A percentile compares a stretch with the other conserved stretches of the same genome.
Conservation (phyloP, 2,888 invertebrate species). For the Nymphalis polychloros region DNA sequence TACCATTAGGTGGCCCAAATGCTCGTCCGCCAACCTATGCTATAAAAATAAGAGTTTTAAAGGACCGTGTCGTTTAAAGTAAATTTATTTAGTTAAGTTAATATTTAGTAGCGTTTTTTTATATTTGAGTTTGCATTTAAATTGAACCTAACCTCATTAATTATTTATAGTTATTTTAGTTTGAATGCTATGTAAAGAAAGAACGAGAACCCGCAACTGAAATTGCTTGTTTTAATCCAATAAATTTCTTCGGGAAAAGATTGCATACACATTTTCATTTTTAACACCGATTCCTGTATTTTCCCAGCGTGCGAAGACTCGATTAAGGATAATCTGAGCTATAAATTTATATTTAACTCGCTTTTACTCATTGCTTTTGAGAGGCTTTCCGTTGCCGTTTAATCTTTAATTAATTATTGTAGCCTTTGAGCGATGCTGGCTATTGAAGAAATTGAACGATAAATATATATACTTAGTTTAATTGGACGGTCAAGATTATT, state of each 20-base stretch:
- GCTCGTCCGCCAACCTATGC: no score
- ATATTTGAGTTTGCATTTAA: no score
- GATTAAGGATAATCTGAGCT: constrained; percentile 23
- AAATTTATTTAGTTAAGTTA: no score
- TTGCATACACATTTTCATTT: constrained; percentile 14
- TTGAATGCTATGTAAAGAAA: no score
- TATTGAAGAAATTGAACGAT: constrained; percentile 1
- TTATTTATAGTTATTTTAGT: no score
- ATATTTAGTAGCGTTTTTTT: no score
- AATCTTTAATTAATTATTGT: constrained; percentile 2
- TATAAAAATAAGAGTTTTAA: no score
- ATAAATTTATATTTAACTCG: constrained; percentile 22
- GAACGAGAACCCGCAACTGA: no score
- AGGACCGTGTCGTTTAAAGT: no score
- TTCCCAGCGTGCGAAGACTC: constrained; percentile 17
- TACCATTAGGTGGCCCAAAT: no score
- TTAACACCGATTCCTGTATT: constrained; percentile 13
- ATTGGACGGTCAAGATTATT: no score
- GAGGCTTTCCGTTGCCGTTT: constrained; percentile 6
- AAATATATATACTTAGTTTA: background rate
- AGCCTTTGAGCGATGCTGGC: background rate
- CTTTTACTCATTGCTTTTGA: constrained; percentile 13
- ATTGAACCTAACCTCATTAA: no score
- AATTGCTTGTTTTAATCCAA: background rate
- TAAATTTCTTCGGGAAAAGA: background rate